A percentile compares a stretch with the other conserved stretches of the same genome.
Evolutionary conservation across 2,113 vertebrate species (phyloP).

Genomic region (Macrotis lagotis): DNA sequence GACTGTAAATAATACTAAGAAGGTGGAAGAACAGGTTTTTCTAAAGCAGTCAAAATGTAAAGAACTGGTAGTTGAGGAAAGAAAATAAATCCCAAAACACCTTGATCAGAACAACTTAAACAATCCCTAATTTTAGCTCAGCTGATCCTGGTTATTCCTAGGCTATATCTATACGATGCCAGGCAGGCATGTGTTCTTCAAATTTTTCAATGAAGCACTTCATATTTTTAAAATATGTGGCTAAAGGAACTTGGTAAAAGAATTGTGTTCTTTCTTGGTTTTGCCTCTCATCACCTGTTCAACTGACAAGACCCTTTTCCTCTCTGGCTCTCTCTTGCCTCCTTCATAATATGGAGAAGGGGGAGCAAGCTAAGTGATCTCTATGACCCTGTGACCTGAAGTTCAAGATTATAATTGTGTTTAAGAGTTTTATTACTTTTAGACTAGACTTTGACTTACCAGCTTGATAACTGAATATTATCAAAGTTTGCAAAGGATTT

Average conservation of each 20-base stretch:
- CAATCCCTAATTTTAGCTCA: neutral
- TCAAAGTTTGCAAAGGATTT: neutral
- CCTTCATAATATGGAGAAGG: neutral
- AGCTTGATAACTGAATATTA: slow-evolving; percentile 30
- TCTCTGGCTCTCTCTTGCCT: neutral
- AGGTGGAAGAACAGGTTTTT: slow-evolving; percentile 3
- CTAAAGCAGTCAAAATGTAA: neutral
- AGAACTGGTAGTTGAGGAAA: neutral
- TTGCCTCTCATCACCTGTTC: neutral
- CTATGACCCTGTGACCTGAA: neutral
- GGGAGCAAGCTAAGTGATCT: neutral
- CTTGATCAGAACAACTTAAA: neutral
- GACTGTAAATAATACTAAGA: neutral
- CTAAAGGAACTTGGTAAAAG: neutral
- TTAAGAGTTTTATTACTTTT: slow-evolving; percentile 32
- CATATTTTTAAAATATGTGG: neutral
- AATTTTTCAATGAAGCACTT: neutral
- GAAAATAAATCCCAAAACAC: neutral
- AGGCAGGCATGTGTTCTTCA: neutral
- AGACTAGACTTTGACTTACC: slow-evolving; percentile 28
- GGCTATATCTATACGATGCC: neutral
- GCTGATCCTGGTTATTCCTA: neutral
- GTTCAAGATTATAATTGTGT: neutral
- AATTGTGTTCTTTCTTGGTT: neutral
- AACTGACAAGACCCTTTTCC: neutral